These are phyloP conservation scores for Acleris emargana DNA, from an alignment of 2,888 invertebrate species.

Conservation along the genomic window DNA sequence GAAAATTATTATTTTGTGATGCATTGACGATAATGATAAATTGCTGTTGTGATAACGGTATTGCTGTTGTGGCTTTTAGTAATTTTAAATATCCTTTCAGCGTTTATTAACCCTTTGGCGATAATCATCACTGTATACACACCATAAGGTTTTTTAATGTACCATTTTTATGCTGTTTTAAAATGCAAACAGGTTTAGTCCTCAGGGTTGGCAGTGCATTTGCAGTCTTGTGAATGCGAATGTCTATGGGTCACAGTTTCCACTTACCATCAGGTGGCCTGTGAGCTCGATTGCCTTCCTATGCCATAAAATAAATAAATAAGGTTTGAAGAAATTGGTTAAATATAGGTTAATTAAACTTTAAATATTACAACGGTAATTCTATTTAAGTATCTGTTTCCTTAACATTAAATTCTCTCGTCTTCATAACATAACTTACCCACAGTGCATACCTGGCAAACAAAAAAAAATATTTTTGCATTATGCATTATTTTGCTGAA, in stretches of 20 bases:
- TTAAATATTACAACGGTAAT: too few relatives aligned
- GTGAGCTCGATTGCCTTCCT: too few relatives aligned
- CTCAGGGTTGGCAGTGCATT: too few relatives aligned
- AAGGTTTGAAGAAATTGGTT: neutral
- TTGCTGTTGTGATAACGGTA: slow-evolving; percentile 20
- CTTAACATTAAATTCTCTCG: too few relatives aligned
- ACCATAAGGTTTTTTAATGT: too few relatives aligned
- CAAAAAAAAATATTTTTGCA: slow-evolving; percentile 17
- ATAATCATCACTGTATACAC: too few relatives aligned
- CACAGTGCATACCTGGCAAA: neutral
- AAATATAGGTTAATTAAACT: too few relatives aligned
- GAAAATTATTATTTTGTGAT: slow-evolving; percentile 21
- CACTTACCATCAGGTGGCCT: too few relatives aligned
- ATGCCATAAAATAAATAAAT: too few relatives aligned
- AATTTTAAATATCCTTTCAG: neutral
- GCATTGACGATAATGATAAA: slow-evolving; percentile 5
- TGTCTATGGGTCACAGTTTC: too few relatives aligned
- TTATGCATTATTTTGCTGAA: slow-evolving; percentile 44
- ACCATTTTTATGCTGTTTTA: neutral
- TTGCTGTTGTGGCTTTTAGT: neutral
- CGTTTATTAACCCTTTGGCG: neutral
- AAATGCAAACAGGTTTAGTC: neutral
- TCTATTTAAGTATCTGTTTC: too few relatives aligned
- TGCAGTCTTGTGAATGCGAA: too few relatives aligned
- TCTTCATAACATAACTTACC: slow-evolving; percentile 8